Conservation (phyloP, 2,888 invertebrate species). For the Aspidapion aeneum region DNA sequence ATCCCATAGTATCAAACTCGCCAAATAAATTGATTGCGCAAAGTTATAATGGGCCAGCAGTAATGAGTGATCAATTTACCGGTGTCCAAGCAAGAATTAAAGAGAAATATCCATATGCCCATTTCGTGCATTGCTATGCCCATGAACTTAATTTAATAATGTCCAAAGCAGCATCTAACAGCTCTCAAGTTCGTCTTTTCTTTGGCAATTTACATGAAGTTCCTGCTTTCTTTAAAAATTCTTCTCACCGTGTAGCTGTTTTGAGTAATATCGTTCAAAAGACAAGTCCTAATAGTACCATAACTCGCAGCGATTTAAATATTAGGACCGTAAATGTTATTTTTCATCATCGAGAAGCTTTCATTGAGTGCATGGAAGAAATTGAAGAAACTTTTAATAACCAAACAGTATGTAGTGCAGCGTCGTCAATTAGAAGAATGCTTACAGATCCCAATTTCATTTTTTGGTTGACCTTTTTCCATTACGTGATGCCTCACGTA, state of each 20-base stretch:
- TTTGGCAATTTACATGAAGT: slow-evolving; percentile 7
- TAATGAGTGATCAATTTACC: slow-evolving; percentile 24
- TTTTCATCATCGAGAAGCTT: slow-evolving; percentile 9
- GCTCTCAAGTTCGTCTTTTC: slow-evolving; percentile 1
- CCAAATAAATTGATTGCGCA: slow-evolving; percentile 25
- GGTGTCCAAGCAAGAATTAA: slow-evolving; percentile 23
- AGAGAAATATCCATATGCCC: slow-evolving; percentile 21
- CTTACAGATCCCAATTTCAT: slow-evolving; percentile 25
- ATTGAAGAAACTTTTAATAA: slow-evolving; percentile 20
- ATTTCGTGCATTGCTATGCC: slow-evolving; percentile 28
- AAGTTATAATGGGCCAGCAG: slow-evolving; percentile 26
- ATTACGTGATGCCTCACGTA: slow-evolving; percentile 31
- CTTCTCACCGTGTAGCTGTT: slow-evolving; percentile 24
- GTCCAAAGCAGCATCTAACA: slow-evolving; percentile 8
- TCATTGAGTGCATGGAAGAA: slow-evolving; percentile 28
- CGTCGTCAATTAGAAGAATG: slow-evolving; percentile 13
- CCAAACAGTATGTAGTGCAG: slow-evolving; percentile 18
- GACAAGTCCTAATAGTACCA: neutral
- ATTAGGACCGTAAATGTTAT: slow-evolving; percentile 1
- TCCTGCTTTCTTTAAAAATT: slow-evolving; percentile 16
- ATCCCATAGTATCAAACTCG: slow-evolving; percentile 14
- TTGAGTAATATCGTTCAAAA: neutral
- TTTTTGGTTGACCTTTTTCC: slow-evolving; percentile 34
- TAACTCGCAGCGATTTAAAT: slow-evolving; percentile 3
- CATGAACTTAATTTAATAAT: slow-evolving; percentile 29